Percentiles rank a stretch among this genome's conserved stretches.
These are phyloP conservation scores for Galeruca laticollis DNA, from an alignment of 2,888 invertebrate species.

Conservation along the genomic window DNA sequence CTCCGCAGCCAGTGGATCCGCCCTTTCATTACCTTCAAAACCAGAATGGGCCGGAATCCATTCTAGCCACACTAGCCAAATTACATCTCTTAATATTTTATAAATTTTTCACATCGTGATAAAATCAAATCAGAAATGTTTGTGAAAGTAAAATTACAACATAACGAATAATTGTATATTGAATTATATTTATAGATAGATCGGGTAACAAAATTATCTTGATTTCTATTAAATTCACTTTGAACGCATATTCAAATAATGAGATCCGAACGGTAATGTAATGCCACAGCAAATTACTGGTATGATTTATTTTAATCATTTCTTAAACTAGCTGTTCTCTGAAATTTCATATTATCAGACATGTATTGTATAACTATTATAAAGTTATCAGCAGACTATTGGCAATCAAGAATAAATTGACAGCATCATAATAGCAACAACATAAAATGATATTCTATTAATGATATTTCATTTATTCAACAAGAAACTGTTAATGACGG, in stretches of 20 bases:
- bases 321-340: slow-evolving; percentile 5
- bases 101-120: background rate
- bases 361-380: slow-evolving; percentile 1
- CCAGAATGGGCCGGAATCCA: no score
- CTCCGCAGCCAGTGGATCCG: no score
- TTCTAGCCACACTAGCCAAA: no score
- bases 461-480: no score
- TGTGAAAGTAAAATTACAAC: slow-evolving; percentile 12
- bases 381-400: background rate
- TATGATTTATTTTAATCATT: slow-evolving; percentile 10
- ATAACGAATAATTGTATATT: slow-evolving; percentile 1
- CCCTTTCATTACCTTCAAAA: no score
- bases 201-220: slow-evolving; percentile 12
- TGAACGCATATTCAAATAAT: slow-evolving; percentile 7
- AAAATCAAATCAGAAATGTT: background rate
- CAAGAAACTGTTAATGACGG: no score
- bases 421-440: background rate
- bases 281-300: slow-evolving; percentile 5
- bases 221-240: slow-evolving; percentile 4
- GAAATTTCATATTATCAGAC: background rate
- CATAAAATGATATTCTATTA: background rate
- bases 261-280: slow-evolving; percentile 11
- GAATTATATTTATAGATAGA: background rate
- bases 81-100: background rate
- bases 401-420: background rate